Base-by-base conservation (phyloP, 2,113 vertebrate genomes). In the Thamnaconus septentrionalis region DNA sequence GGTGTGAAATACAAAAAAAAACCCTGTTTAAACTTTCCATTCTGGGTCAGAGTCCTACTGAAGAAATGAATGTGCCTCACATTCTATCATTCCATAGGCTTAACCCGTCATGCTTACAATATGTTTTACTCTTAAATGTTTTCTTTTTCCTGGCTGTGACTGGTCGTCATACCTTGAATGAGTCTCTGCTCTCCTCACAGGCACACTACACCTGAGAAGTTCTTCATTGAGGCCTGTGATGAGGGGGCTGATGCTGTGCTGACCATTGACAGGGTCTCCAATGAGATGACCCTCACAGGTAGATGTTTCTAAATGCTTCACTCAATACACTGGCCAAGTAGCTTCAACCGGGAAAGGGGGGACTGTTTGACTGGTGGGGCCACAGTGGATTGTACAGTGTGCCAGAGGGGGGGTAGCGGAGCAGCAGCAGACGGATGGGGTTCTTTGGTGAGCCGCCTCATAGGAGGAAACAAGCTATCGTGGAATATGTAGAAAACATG, bases 241-340 rank as follows among this genome's bases (percentile, higher is more conserved):
- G 94, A 96, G 53, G 96, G 95, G 50, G 91, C 91, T 0, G 92
- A 96, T 11, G 96, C 96, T 1, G 96, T 99, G 3, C 93, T 99
- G 75, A 91, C 89, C 39, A 96, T 99, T 31, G 96, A 99, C 73
- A 91, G 97, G 67, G 94, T 97, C 47, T 99, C 97, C 41, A 95
- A 93, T 0, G 97, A 99, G 84, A 96, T 99, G 73, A 95, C 93
- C 50, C 95, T 99, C n/a, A 91, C 95, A 93, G 96, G 97, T 99
- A 90, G 9, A 63, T 31, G 18, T 31, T 31, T 31, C 18, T 31
- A 31, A 31, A 42, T n/a, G 5, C 9, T 3, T 50, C 9, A n/a
- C 9, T 11, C 9, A 3, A 4, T 11, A 31, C 18, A 31, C 18
- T 31, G 18, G 18, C 3, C n/a, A 10, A 48, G 8, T 48, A 48